Evolutionary conservation across 2,113 vertebrate genomes (phyloP).

Genomic region (Polypterus bichir): DNA sequence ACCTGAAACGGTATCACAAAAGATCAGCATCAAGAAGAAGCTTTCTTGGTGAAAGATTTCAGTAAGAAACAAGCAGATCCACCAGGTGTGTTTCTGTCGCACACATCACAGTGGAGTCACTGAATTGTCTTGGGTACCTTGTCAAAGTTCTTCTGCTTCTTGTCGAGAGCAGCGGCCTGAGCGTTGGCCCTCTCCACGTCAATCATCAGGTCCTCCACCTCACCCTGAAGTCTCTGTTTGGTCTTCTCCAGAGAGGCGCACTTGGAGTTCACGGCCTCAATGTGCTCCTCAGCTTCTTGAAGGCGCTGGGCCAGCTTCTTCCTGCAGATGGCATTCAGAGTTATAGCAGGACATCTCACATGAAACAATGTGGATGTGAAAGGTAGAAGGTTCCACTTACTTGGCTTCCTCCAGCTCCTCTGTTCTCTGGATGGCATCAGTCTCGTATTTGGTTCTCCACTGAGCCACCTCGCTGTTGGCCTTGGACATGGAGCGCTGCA

Average conservation of each 20-base stretch:
- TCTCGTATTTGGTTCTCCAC: conserved; percentile 72
- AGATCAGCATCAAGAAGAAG: too few species aligned
- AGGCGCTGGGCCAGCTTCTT: conserved; percentile 80
- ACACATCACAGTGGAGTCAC: too few species aligned
- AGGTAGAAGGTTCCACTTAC: conserved; percentile 23
- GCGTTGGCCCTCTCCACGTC: conserved; percentile 43
- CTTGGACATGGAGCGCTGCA: conserved; percentile 60
- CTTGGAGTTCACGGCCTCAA: conserved; percentile 62
- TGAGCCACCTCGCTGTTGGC: conserved; percentile 62
- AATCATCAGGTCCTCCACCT: conserved; percentile 34
- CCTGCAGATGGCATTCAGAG: conserved; percentile 29
- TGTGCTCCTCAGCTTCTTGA: conserved; percentile 71
- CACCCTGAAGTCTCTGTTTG: conserved; percentile 58
- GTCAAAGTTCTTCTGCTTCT: conserved; percentile 54
- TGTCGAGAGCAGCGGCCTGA: conserved; percentile 43
- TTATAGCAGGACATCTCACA: not conserved
- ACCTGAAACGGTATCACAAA: conserved; percentile 28
- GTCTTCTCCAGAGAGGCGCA: conserved; percentile 77
- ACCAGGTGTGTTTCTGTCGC: too few species aligned
- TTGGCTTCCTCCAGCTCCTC: conserved; percentile 72
- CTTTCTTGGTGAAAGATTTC: not conserved
- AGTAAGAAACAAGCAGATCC: not conserved
- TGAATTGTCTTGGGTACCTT: conserved; percentile 30
- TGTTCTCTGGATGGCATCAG: conserved; percentile 60
- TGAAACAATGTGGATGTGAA: not conserved